Base-by-base conservation (phyloP, 2,888 invertebrate species). In the Ypsolopha sequella region DNA sequence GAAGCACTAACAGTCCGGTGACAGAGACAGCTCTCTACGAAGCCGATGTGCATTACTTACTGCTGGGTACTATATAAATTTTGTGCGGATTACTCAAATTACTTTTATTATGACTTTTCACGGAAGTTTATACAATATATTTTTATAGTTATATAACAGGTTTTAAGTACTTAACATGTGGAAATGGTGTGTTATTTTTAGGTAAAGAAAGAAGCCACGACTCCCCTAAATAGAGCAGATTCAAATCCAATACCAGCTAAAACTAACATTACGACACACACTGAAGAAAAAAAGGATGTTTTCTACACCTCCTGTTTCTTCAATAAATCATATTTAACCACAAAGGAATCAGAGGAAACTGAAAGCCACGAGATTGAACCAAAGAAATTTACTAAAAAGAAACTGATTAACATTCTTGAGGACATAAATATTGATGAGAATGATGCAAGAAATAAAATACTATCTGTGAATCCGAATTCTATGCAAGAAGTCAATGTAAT, bases 381-480 rank as follows among this genome's bases (percentile, higher is more conserved):
- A 6, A 33, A 35, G 6, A 47, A 66, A 52, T 79, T 64, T 58
- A 69, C 79, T 1, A 69, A 70, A 33, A 76, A 64, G 48, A 84
- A 81, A 60, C 60, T 84, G 9, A 80, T 86, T 33, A 73, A 80
- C 54, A 78, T 86, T 52, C 58, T 86, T 41, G 73, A 81, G 56
- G 76, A 84, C 56, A 57, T 81, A 2, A 67, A 69, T 48, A 60
- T 85, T 36, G 63, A 74, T 59, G 64, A 63, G 44, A 62, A 59
- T 36, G 68, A 77, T 50, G 64, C 72, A 13, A 62, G 64, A 43
- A 63, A 71, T 46, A 65, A 81, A 34, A 59, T 85, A 24, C 66
- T 74, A 0, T 71, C 70, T 56, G 59, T 77, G 0, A 68, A 76
- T 51, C 61, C 64, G 6, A 63, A 64, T n/a, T 57, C 64, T 24